Evolutionary conservation across 1,140 invertebrate species (phyloP).

Genomic region (Steinernema feltiae): DNA sequence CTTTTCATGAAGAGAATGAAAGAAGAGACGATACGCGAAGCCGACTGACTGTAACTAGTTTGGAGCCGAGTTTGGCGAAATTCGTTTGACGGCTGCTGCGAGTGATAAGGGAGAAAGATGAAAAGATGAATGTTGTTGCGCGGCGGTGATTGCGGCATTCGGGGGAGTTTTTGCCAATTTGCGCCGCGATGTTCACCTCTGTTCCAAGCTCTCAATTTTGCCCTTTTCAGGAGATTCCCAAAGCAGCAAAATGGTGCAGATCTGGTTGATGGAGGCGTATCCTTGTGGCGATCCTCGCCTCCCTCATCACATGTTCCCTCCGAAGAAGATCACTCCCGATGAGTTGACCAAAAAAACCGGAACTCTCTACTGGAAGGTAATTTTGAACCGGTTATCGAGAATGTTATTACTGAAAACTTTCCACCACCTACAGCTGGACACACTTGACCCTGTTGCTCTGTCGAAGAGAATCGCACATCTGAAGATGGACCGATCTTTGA

Average conservation of each 20-base stretch:
- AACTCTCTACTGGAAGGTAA: constrained; percentile 40
- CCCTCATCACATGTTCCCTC: constrained; percentile 40
- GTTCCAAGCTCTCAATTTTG: background rate
- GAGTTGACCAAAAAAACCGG: constrained; percentile 37
- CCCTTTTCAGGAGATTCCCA: background rate
- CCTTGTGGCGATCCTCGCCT: constrained; percentile 40
- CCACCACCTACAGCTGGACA: constrained; percentile 50
- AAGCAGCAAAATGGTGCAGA: constrained; percentile 37
- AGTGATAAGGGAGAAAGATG: background rate
- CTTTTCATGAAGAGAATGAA: background rate
- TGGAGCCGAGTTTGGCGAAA: background rate
- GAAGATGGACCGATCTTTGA: constrained; percentile 53
- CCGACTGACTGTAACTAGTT: background rate
- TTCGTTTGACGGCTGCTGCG: background rate
- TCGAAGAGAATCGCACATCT: constrained; percentile 51
- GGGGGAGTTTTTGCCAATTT: no score
- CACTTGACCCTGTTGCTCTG: constrained; percentile 48
- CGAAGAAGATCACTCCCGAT: constrained; percentile 39
- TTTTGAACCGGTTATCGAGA: background rate
- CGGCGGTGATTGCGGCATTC: background rate
- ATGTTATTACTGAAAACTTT: no score
- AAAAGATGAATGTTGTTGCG: background rate
- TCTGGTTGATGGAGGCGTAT: constrained; percentile 42
- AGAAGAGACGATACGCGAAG: background rate
- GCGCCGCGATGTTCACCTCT: no score